phyloP scores from a whole-genome alignment of 2,113 vertebrate species.

The Heloderma charlesbogerti region DNA sequence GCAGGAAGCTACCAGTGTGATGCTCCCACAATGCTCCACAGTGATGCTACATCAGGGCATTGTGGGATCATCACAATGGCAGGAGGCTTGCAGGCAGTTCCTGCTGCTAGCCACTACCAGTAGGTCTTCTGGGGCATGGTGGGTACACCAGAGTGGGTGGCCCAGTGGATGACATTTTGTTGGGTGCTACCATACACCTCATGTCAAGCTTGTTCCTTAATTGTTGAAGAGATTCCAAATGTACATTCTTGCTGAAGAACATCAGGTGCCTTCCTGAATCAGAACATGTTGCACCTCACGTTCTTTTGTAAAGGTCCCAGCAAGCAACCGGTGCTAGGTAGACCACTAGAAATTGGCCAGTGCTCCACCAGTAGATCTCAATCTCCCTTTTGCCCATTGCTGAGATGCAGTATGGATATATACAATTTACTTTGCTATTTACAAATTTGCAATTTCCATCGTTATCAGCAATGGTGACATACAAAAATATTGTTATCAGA shows the following conservation, averaged over 20 bases:
- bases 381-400: background rate
- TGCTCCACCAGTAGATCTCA: background rate
- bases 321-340: background rate
- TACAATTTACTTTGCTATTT: background rate
- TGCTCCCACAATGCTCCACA: too few species aligned
- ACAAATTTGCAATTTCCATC: background rate
- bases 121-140: background rate
- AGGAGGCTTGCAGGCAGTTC: too few species aligned
- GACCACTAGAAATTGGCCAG: background rate
- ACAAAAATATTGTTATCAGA: too few species aligned
- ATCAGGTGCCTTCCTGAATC: background rate
- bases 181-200: background rate
- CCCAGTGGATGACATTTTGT: background rate
- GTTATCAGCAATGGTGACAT: background rate
- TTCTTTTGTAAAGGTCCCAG: background rate
- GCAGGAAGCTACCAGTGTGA: background rate
- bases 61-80: background rate
- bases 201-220: background rate
- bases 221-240: background rate
- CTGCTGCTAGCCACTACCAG: too few species aligned
- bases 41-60: background rate
- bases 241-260: background rate
- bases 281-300: too few species aligned
- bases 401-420: background rate
- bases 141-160: too few species aligned